Evolutionary conservation across 1,140 invertebrate genomes (phyloP), one percentile per base, ranked within the genome.

Genomic region (Cydia splendana): DNA sequence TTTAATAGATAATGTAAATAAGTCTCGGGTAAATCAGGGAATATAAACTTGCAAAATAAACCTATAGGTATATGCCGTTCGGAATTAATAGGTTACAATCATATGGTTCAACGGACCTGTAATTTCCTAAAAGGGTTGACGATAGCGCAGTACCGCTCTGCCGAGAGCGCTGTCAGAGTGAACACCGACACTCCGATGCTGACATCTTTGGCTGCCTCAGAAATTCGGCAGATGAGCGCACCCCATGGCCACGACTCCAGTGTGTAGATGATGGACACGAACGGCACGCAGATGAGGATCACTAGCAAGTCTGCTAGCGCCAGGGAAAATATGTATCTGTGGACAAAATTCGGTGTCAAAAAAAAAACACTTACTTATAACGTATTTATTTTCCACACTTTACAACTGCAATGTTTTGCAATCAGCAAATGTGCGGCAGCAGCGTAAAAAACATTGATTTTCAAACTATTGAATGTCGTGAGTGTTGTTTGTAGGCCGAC

Each of bases 121-220:
- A 94, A 95, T 80, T 96, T 96, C 75, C 96, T 94, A 84, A 98
- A 96, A 0, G 98, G 98, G 88, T 98, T 96, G 2, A 98, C 98
- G 78, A 99, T 98, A 20, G 97, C 98, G 82, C 96, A 97, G 88
- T 98, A 99, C 69, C 98, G 95, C 88, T 99, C 98, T 5, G 96
- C 97, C 65, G 97, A 98, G 0, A 99, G 93, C 0, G 97, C 97
- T 0, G 97, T 98, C 65, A 99, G 93, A 0, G 98, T 98, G 89
- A 98, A 98, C 1, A 99, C 97, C 0, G 98, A 98, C 0, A 99
- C 98, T 0, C 98, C 98, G 48, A 98, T 96, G 12, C 97, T 98
- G 73, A 98, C 95, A 84, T 98, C 97, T 89, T 98, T 98, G 45
- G 97, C 95, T 79, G 96, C 97, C 91, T 98, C 97, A 13, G 96